Evolutionary conservation across 1,140 invertebrate genomes (phyloP), one percentile per base, ranked within the genome.

Genomic region (Listronotus oregonensis): DNA sequence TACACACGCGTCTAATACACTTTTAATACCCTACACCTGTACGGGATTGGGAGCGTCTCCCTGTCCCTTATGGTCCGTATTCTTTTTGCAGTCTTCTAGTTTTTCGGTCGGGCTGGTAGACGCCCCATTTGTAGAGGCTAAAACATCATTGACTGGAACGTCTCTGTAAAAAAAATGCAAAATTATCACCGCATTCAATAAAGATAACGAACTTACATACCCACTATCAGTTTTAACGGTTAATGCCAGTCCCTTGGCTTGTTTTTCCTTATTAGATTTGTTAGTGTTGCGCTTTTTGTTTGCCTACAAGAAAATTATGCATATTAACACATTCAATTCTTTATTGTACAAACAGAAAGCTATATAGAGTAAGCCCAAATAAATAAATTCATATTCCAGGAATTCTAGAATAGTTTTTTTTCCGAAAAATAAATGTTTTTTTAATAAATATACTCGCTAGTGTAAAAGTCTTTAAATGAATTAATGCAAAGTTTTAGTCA

Each of bases 41-140:
- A 64, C 32, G 37, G 49, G 58, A 40, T 10, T 59, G 18, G 75
- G 76, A 21, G 69, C 77, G 54, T 78, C 77, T 15, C 76, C 76
- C 68, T 79, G 77, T 39, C 77, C 77, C 15, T 76, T 69, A 61
- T 79, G 76, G 55, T 77, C 74, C 7, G 68, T 44, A 21, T 49
- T 62, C 40, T 73, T 68, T 18, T 40, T 52, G 40, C 67, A 70
- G 63, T 75, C 73, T 71, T 77, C 69, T 39, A 42, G 51, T 64
- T 68, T 63, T 55, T 71, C 64, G 17, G 43, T 60, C 55, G 64
- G 47, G n/a, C 56, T 66, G 32, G 51, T 50, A 32, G 71, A 34
- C 11, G 18, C 39, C 6, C 67, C 64, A 37, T 64, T 64, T 18
- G 60, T 55, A 11, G 51, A 17, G 10, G 60, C 61, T 9, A 72